phyloP scores from a whole-genome alignment of 2,113 vertebrate species.

The Cochlearius cochlearius region DNA sequence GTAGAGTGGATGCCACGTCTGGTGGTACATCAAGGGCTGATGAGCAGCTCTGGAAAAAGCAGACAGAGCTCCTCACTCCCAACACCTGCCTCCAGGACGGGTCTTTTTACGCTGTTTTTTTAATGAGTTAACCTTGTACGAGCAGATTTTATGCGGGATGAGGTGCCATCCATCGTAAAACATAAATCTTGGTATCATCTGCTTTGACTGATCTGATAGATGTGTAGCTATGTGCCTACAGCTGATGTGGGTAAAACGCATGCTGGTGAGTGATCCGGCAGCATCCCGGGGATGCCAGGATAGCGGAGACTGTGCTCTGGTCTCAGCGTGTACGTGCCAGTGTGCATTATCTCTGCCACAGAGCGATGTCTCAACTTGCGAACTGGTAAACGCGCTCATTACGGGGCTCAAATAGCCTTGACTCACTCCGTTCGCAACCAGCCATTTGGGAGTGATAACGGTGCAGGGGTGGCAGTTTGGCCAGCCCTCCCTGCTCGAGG shows the following conservation, averaged over 20 bases:
- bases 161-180: neutral
- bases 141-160: neutral
- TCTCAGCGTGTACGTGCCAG: fast-evolving
- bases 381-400: fast-evolving
- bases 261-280: neutral
- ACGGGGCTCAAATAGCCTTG: neutral
- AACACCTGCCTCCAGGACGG: neutral
- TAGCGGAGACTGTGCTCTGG: neutral
- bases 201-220: neutral
- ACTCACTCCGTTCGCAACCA: fast-evolving
- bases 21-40: neutral
- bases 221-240: neutral
- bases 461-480: neutral
- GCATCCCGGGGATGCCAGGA: fast-evolving
- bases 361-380: neutral
- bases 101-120: neutral
- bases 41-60: neutral
- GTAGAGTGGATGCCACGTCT: neutral
- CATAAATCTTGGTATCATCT: neutral
- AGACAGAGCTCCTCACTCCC: neutral
- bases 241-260: fast-evolving
- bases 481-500: neutral
- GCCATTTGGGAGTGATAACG: fast-evolving
- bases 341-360: neutral
- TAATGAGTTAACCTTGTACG: neutral